Evolutionary conservation across 2,888 invertebrate species (phyloP).

Genomic region (Chaetoderma sp.): DNA sequence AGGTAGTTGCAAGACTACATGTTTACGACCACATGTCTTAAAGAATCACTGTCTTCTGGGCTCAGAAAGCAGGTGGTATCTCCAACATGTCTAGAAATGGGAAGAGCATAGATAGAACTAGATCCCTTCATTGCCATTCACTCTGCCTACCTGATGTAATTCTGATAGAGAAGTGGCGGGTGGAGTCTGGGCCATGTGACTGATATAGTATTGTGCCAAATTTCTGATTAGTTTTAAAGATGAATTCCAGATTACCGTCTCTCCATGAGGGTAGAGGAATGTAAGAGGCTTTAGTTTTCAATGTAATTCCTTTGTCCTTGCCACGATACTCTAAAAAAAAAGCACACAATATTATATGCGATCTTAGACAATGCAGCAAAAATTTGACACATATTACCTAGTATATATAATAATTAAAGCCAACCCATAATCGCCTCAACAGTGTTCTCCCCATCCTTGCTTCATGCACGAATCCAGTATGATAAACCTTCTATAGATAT

Average conservation of each 20-base stretch:
- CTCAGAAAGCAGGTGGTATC: too few relatives aligned
- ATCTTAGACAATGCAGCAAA: not conserved
- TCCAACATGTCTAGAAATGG: too few relatives aligned
- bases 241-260: constrained; percentile 91
- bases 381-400: too few relatives aligned
- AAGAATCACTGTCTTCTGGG: too few relatives aligned
- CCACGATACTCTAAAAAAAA: constrained; percentile 77
- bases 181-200: constrained; percentile 77
- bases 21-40: too few relatives aligned
- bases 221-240: constrained; percentile 90
- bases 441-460: too few relatives aligned
- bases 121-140: too few relatives aligned
- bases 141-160: constrained; percentile 43
- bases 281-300: constrained; percentile 91
- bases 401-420: too few relatives aligned
- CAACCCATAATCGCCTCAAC: too few relatives aligned
- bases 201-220: constrained; percentile 91
- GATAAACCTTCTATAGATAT: not conserved
- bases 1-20: too few relatives aligned
- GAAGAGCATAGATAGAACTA: too few relatives aligned
- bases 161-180: constrained; percentile 45
- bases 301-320: constrained; percentile 92
- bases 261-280: constrained; percentile 94
- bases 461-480: not conserved
- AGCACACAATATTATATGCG: not conserved